Base-by-base conservation (phyloP, 1,140 invertebrate species). In the Teleogryllus occipitalis region DNA sequence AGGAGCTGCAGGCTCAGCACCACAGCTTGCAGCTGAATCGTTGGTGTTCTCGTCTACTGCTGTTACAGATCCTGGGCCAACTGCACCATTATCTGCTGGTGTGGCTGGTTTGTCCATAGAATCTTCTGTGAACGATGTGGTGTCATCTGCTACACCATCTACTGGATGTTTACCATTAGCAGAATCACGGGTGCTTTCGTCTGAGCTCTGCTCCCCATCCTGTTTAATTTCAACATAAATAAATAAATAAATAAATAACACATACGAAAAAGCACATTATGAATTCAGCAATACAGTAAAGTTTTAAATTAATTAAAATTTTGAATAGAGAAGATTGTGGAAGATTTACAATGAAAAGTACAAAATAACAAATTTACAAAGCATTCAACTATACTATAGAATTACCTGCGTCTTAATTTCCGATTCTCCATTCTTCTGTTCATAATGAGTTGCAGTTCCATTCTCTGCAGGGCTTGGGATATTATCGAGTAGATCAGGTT, bases 401-500 rank as follows among this genome's bases (percentile, higher is more conserved):
- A 22, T 76, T 80, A 83, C 83, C 74, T 82, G 77, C 49, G 80
- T 75, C 77, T 81, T 80, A 39, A 77, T 21, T 8, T 22, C 76
- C 8, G 81, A 75, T 48, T 75, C 79, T 47, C 81, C 81, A 78
- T 81, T 81, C 54, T 83, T 83, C 22, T 74, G 76, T 48, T 81
- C 82, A 39, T 82, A 79, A 78, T 80, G 81, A 21, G 78, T 74
- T 77, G 80, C 80, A 74, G 79, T 82, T 21, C 83, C 83, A 54
- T 83, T 82, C 80, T 84, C 82, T 79, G 81, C 48, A 75, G 81
- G 82, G 54, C 82, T 83, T 7, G 93, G 95, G 86, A 95, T 93
- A 81, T 91, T 90, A 81, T 94, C 92, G 22, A 97, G 87, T 79
- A 97, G 86, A 83, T 95, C 92, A 47, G 95, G 94, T 85, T 95